Base-by-base conservation (phyloP, 2,888 invertebrate genomes). In the Hemicrepidius hirtus region DNA sequence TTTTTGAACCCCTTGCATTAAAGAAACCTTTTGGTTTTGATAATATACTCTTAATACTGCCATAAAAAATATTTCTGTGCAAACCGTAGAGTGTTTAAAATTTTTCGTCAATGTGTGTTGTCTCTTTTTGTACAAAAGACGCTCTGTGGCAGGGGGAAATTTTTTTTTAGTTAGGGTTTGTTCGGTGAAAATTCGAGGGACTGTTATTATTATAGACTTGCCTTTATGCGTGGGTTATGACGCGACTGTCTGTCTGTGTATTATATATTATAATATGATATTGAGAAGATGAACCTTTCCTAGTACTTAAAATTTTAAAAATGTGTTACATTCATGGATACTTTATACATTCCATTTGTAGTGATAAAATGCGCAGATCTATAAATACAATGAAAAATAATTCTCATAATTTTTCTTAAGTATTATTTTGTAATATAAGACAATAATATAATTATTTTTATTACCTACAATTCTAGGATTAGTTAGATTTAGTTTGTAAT, bases 361-460 rank as follows among this genome's bases (percentile, higher is more conserved):
- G 60, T 41, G 50, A 68, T 62, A 50, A n/a, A 50, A 59, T 35
- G 67, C 57, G 60, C 65, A 41, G 21, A 40, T 60, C 57, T 16
- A 68, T 40, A 6, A n/a, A 65, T 24, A 37, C 55, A 40, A 44
- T 67, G 59, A 60, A 68, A 13, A 60, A 60, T n/a, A n/a, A n/a
- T 69, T 69, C 69, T 69, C 69, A 69, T 55, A 63, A 32, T 57
- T 32, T 46, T 9, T 28, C 12, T 37, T 49, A 13, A 64, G 44
- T 32, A 63, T 53, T 66, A 62, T 68, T 53, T 69, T 63, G 53
- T 66, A 66, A 50, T 67, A 68, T 53, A 68, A 68, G 68, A 68
- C 71, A 72, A 72, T 72, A 72, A 72, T 46, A 49, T 71, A 60
- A 65, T 59, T 71, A 57, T 70, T 66, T 59, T 65, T 49, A 50